Evolutionary conservation across 2,888 invertebrate genomes (phyloP), one percentile per base, ranked within the genome.

Genomic region (Troides helena): DNA sequence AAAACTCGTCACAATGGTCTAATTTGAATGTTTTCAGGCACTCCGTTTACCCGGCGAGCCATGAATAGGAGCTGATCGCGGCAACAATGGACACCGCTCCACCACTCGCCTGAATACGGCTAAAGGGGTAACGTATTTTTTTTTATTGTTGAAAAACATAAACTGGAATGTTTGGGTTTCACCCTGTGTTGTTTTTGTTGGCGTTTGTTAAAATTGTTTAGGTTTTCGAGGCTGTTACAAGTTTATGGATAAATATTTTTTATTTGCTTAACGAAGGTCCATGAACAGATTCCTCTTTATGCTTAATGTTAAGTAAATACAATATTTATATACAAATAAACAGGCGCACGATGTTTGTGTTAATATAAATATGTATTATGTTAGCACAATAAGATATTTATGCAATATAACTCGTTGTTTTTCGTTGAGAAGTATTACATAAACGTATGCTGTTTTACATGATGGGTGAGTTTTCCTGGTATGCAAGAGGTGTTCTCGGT

Each of bases 21-120:
- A 88, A 90, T 90, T 90, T 89, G 84, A 87, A 88, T 88, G 86
- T 88, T 88, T 86, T 83, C 84, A 81, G 81, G 83, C 81, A 81
- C 81, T 81, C 81, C 82, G 83, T 82, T 86, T 84, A 83, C 80
- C 82, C 80, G 81, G 78, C 80, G 77, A 78, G 78, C 82, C 80
- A 80, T 88, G 86, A 89, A 89, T 87, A 83, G 85, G 80, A 79
- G 78, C 81, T 81, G 85, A 85, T 83, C 81, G 83, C 71, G 79
- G 78, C 79, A 86, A 90, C 89, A 90, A 90, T 87, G 79, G 66
- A 46, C 65, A 62, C 36, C 66, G 63, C 59, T 57, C 82, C 82
- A 77, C 76, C 77, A 77, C 76, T 77, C 81, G 76, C 77, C 78
- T 84, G 84, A 84, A 84, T 85, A 81, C 81, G 77, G 77, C 81